Conservation (phyloP, 2,113 vertebrate species). For the Puntigrus tetrazona region DNA sequence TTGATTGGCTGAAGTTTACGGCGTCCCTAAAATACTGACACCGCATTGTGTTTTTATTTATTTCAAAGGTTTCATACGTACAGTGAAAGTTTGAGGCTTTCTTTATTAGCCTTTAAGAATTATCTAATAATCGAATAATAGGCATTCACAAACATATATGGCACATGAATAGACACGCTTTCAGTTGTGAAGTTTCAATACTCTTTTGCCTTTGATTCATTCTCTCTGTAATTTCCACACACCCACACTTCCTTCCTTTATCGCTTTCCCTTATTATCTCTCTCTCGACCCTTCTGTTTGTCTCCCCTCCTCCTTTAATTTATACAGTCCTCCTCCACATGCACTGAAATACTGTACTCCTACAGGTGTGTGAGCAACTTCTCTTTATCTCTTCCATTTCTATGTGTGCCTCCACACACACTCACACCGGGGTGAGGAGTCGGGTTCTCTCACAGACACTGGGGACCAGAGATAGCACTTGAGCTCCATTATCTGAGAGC, state of each 20-base stretch:
- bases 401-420: background rate
- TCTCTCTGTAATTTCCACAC: background rate
- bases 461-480: constrained; percentile 45
- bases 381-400: constrained; percentile 16
- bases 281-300: background rate
- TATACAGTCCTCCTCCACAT: background rate
- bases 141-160: constrained; percentile 1
- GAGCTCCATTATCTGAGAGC: constrained; percentile 49
- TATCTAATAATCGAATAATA: constrained; percentile 30
- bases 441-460: constrained; percentile 44
- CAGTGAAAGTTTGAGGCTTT: constrained; percentile 8
- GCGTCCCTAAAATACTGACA: constrained; percentile 44
- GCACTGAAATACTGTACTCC: constrained; percentile 18
- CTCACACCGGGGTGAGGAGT: constrained; percentile 28
- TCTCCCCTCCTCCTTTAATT: background rate
- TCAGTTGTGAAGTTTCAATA: background rate
- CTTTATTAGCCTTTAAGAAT: constrained; percentile 47
- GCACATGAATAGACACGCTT: background rate
- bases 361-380: constrained; percentile 18
- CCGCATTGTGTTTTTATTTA: constrained; percentile 5
- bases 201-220: background rate
- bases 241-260: background rate
- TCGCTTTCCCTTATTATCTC: background rate
- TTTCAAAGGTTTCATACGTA: background rate
- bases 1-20: constrained; percentile 42